Conservation (phyloP, 2,797 vertebrate genomes). For the Ambastaia sidthimunki region DNA sequence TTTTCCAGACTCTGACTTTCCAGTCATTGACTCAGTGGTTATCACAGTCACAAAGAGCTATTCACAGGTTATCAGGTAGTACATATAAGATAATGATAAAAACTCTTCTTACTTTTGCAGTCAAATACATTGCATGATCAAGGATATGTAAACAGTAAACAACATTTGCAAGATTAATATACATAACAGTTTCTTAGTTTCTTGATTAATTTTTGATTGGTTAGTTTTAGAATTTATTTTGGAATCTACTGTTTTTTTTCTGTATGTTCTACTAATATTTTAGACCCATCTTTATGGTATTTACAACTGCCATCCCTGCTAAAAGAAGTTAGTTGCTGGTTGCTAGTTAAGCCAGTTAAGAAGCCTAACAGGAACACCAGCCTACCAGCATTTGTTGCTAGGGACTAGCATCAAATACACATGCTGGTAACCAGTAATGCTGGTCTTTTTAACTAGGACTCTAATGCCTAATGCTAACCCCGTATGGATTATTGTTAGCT, state of each 20-base stretch:
- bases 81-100: neutral
- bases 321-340: neutral
- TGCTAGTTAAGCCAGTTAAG: neutral
- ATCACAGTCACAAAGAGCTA: conserved; percentile 15
- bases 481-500: neutral
- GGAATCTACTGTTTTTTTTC: too few species aligned
- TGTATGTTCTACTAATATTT: too few species aligned
- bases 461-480: neutral
- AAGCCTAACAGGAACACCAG: neutral
- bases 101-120: too few species aligned
- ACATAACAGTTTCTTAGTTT: too few species aligned
- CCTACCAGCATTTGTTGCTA: neutral
- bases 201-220: too few species aligned
- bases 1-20: neutral
- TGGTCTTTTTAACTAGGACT: neutral
- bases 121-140: neutral
- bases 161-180: too few species aligned
- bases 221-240: too few species aligned
- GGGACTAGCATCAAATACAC: too few species aligned
- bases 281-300: too few species aligned
- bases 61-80: neutral
- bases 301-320: too few species aligned
- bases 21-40: conserved; percentile 7
- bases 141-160: too few species aligned
- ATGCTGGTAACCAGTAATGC: neutral